phyloP scores from a whole-genome alignment of 2,797 vertebrate species.

The Acropternis orthonyx region DNA sequence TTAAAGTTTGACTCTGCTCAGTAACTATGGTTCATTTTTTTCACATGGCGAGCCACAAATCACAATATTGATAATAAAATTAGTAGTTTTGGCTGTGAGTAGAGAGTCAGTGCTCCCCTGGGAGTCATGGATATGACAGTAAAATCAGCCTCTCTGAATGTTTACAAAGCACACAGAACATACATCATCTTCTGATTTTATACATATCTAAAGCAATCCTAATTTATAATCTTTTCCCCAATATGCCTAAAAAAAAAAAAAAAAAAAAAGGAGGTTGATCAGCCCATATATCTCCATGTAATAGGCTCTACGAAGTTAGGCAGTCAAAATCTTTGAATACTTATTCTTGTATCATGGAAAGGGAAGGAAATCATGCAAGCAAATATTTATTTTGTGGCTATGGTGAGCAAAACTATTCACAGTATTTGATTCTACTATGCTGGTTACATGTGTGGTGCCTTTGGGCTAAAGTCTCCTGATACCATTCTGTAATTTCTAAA shows the following conservation, averaged over 20 bases:
- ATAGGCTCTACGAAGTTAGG: neutral
- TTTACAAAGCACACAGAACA: neutral
- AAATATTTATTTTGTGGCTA: neutral
- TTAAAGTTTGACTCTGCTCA: neutral
- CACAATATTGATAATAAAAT: neutral
- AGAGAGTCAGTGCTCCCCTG: neutral
- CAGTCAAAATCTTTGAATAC: neutral
- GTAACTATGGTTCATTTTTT: neutral
- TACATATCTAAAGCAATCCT: neutral
- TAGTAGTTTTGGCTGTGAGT: neutral
- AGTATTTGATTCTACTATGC: slow-evolving; percentile 15
- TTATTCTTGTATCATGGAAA: neutral
- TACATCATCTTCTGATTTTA: neutral
- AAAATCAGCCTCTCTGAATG: neutral
- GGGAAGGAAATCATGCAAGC: neutral
- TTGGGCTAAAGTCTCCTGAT: slow-evolving; percentile 27
- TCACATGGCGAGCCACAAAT: neutral
- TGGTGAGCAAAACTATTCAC: neutral
- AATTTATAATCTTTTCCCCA: neutral
- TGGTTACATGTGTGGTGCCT: slow-evolving; percentile 12
- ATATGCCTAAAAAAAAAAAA: neutral
- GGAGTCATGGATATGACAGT: neutral
- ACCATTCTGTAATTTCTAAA: slow-evolving; percentile 35
- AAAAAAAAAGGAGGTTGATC: neutral
- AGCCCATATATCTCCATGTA: neutral